A percentile compares a stretch with the other conserved stretches of the same genome.
Conservation (phyloP, 2,797 vertebrate species). For the Euthynnus affinis region DNA sequence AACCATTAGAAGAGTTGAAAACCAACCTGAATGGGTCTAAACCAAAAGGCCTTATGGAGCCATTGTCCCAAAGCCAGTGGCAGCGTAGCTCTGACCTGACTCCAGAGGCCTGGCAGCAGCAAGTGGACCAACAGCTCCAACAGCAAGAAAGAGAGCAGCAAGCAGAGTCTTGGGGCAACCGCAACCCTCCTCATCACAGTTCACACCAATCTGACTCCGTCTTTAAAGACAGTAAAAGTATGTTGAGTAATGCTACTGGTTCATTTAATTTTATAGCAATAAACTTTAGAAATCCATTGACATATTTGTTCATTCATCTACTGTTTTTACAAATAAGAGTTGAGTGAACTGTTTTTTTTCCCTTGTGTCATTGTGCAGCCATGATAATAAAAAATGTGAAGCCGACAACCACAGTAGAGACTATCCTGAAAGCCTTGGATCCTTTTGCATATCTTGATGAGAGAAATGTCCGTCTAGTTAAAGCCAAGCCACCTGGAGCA, state of each 20-base stretch:
- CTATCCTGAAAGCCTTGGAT: slow-evolving; percentile 93
- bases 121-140: slow-evolving; percentile 85
- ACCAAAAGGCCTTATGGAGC: slow-evolving; percentile 60
- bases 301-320: not conserved
- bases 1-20: slow-evolving; percentile 60
- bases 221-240: slow-evolving; percentile 89
- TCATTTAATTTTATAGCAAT: not conserved
- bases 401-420: slow-evolving; percentile 92
- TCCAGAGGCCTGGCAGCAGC: slow-evolving; percentile 89
- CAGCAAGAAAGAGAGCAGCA: slow-evolving; percentile 79
- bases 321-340: not conserved
- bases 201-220: slow-evolving; percentile 71
- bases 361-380: slow-evolving; percentile 79
- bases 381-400: slow-evolving; percentile 97
- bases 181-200: slow-evolving; percentile 62
- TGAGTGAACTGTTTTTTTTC: not conserved
- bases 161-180: slow-evolving; percentile 77
- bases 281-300: not conserved
- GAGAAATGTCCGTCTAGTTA: slow-evolving; percentile 94
- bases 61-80: slow-evolving; percentile 72
- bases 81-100: slow-evolving; percentile 86
- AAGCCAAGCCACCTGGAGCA: slow-evolving; percentile 91
- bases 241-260: slow-evolving; percentile 22
- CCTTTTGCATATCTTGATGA: slow-evolving; percentile 93
- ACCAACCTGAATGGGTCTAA: slow-evolving; percentile 64